phyloP scores from a whole-genome alignment of 1,140 invertebrate species.

The Drosophila hydei region DNA sequence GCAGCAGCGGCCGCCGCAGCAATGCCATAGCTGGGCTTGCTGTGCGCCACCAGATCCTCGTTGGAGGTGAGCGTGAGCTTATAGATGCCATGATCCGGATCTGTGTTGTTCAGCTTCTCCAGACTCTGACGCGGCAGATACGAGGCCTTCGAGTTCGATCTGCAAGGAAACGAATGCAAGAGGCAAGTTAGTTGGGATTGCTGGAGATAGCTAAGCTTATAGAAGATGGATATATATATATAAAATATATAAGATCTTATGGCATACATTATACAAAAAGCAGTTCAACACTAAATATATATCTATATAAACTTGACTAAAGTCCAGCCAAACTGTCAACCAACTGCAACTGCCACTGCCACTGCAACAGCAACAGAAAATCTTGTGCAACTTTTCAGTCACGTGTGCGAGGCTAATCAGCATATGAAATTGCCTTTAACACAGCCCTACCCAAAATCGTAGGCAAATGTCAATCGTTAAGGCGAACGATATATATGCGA shows the following conservation, averaged over 20 bases:
- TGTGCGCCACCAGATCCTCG: conserved; percentile 84
- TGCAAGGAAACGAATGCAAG: conserved; percentile 83
- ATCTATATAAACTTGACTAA: neutral
- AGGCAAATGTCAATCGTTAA: conserved; percentile 35
- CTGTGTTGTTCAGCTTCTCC: conserved; percentile 85
- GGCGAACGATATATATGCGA: too few species aligned
- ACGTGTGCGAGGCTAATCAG: conserved; percentile 20
- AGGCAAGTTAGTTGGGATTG: neutral
- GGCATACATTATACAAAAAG: too few species aligned
- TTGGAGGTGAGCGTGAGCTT: conserved; percentile 90
- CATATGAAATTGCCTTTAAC: conserved; percentile 25
- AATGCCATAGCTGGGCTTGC: conserved; percentile 66
- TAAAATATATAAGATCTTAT: too few species aligned
- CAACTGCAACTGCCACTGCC: too few species aligned
- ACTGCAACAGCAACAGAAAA: neutral
- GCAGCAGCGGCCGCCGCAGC: conserved; percentile 2
- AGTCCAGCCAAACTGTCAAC: too few species aligned
- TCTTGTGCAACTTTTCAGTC: neutral
- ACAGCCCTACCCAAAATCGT: conserved; percentile 20
- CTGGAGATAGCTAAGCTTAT: too few species aligned
- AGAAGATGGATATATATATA: too few species aligned
- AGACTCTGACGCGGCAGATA: conserved; percentile 89
- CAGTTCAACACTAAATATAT: too few species aligned
- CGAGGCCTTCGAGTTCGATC: conserved; percentile 92
- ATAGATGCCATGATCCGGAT: conserved; percentile 90